phyloP scores from a whole-genome alignment of 2,113 vertebrate species.

The Rhinoptilus africanus region DNA sequence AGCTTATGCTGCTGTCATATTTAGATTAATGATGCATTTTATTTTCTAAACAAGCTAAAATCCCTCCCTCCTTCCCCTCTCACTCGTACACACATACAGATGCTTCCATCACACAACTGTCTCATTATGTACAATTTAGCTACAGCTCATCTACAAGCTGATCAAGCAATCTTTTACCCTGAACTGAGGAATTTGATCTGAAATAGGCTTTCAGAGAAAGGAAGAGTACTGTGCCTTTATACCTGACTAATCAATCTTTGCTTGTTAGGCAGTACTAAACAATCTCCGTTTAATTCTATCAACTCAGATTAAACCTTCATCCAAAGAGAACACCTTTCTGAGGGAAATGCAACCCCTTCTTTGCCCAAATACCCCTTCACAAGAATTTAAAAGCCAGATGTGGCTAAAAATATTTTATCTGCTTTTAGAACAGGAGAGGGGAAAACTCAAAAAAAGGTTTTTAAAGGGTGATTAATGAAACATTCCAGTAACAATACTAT shows the following conservation, averaged over 20 bases:
- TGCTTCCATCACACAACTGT: neutral
- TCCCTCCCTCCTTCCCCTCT: neutral
- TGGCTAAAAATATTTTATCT: neutral
- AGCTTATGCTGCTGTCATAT: conserved; percentile 27
- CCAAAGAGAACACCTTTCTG: neutral
- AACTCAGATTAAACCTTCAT: neutral
- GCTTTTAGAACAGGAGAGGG: neutral
- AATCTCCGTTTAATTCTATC: neutral
- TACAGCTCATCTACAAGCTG: neutral
- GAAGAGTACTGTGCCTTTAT: neutral
- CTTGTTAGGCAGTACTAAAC: neutral
- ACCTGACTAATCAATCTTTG: neutral
- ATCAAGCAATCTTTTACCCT: neutral
- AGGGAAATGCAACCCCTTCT: neutral
- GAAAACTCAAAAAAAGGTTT: neutral
- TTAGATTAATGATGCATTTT: conserved; percentile 47
- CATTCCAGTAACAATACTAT: neutral
- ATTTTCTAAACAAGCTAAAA: conserved; percentile 32
- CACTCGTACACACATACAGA: neutral
- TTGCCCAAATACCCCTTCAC: neutral
- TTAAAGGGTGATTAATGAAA: neutral
- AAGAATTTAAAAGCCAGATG: neutral
- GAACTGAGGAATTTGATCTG: neutral
- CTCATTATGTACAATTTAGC: neutral
- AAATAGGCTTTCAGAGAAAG: neutral